Conservation (phyloP, 2,888 invertebrate genomes). For the Girardia tigrina region DNA sequence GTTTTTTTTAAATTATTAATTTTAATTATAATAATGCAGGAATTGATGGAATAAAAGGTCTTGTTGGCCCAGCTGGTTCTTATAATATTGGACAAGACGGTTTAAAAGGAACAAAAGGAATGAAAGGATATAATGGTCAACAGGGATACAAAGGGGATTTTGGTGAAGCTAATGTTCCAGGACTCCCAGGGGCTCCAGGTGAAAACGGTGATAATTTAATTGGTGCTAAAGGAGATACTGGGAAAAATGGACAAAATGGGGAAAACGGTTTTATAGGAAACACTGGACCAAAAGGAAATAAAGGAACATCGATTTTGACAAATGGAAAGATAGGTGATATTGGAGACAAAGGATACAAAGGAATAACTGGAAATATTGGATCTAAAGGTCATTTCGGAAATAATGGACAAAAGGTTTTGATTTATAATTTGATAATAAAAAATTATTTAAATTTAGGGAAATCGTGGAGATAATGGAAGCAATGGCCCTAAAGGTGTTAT, state of each 20-base stretch:
- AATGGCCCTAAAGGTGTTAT: background rate
- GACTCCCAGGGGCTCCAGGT: background rate
- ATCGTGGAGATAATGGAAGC: background rate
- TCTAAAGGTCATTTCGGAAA: background rate
- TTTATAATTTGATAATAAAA: background rate
- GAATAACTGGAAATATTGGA: background rate
- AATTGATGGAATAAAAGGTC: background rate
- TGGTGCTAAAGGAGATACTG: background rate
- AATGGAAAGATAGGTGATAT: background rate
- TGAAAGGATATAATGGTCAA: background rate
- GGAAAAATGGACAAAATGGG: slow-evolving; percentile 15
- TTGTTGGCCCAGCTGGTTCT: no score
- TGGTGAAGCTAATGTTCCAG: slow-evolving; percentile 15
- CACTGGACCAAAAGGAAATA: background rate
- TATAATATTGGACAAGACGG: no score
- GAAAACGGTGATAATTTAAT: background rate
- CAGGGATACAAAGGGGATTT: slow-evolving; percentile 11
- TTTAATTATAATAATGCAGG: background rate
- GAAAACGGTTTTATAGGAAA: background rate
- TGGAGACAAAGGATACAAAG: background rate
- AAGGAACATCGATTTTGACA: background rate
- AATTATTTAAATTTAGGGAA: background rate
- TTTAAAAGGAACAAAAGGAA: background rate
- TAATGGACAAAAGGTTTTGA: background rate
- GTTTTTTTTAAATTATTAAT: background rate